Percentiles rank a stretch among this genome's conserved stretches.
Conservation (phyloP, 1,140 invertebrate species). For the Diorhabda sublineata region DNA sequence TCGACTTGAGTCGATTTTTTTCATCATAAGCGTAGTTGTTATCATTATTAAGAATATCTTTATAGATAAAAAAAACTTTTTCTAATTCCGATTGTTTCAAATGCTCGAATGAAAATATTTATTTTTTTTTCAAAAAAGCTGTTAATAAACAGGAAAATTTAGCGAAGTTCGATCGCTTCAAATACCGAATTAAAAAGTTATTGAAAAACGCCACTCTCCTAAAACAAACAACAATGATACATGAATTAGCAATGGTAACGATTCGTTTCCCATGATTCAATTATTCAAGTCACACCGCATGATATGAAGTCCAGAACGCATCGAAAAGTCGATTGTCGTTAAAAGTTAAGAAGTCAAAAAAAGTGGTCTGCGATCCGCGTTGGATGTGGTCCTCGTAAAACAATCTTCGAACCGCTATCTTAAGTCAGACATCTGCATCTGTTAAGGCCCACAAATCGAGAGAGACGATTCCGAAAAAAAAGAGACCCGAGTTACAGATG, state of each 20-base stretch:
- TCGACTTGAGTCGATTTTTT: too few relatives aligned
- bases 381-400: conserved; percentile 39
- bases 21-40: too few relatives aligned
- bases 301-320: conserved; percentile 21
- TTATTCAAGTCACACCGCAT: conserved; percentile 32
- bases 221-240: conserved; percentile 20
- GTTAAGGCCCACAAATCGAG: conserved; percentile 20
- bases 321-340: conserved; percentile 34
- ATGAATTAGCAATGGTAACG: conserved; percentile 35
- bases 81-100: too few relatives aligned
- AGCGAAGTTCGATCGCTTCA: too few relatives aligned
- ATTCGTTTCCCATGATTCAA: conserved; percentile 36
- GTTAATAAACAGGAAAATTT: too few relatives aligned
- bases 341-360: conserved; percentile 31
- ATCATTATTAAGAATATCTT: too few relatives aligned
- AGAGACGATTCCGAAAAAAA: conserved; percentile 21
- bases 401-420: conserved; percentile 31
- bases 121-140: too few relatives aligned
- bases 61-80: too few relatives aligned
- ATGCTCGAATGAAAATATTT: too few relatives aligned
- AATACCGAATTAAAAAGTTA: too few relatives aligned
- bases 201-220: too few relatives aligned
- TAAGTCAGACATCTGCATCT: conserved; percentile 26
- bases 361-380: conserved; percentile 33
- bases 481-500: conserved; percentile 17